Evolutionary conservation across 2,797 vertebrate genomes (phyloP).

Genomic region (Manis javanica): DNA sequence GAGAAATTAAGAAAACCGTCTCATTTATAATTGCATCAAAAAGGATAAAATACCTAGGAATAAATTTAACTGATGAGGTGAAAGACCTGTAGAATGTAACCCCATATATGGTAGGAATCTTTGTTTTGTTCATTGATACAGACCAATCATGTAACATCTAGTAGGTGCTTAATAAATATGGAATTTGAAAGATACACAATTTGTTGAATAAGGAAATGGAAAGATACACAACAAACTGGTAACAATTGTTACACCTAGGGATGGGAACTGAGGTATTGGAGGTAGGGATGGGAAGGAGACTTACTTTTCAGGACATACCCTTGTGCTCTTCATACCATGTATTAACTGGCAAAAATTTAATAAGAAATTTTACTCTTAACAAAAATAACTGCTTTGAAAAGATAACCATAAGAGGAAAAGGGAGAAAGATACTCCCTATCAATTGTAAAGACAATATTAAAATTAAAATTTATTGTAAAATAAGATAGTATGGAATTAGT

Average conservation of each 20-base stretch:
- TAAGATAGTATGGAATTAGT: background rate
- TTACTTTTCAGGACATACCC: background rate
- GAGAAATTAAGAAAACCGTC: too few species aligned
- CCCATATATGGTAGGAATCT: background rate
- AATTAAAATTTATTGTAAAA: constrained; percentile 39
- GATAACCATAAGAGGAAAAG: background rate
- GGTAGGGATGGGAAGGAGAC: background rate
- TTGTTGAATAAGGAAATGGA: background rate
- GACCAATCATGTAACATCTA: background rate
- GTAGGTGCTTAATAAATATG: background rate
- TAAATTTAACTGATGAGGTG: too few species aligned
- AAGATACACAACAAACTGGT: background rate
- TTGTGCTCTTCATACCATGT: background rate
- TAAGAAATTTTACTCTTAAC: background rate
- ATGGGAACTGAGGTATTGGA: background rate
- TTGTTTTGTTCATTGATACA: background rate
- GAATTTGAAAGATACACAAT: background rate
- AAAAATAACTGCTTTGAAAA: background rate
- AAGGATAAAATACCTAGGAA: too few species aligned
- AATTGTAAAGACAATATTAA: constrained; percentile 9
- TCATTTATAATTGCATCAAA: too few species aligned
- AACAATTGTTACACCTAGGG: background rate
- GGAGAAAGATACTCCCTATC: background rate
- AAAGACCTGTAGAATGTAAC: background rate
- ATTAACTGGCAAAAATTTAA: constrained; percentile 16